Conservation (phyloP, 2,113 vertebrate species). For the Peromyscus maniculatus region DNA sequence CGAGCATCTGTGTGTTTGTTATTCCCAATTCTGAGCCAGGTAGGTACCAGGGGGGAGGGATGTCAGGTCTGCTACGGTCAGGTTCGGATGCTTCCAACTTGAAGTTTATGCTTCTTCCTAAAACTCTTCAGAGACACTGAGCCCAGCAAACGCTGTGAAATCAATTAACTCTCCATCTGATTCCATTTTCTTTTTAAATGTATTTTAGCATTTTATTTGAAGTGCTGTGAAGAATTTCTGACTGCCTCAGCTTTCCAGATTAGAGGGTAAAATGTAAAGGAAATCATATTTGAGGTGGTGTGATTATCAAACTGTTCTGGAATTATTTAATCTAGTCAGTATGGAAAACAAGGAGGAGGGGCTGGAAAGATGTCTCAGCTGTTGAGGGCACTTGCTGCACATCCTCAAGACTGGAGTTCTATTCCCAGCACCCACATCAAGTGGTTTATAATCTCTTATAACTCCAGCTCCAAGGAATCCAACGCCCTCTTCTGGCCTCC, state of each 20-base stretch:
- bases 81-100: not conserved
- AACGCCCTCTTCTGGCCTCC: not conserved
- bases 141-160: slow-evolving; percentile 1
- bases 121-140: not conserved
- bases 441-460: not conserved
- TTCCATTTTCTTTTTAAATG: slow-evolving; percentile 33
- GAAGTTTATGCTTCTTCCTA: slow-evolving; percentile 8
- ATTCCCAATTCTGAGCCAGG: not conserved
- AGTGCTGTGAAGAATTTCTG: slow-evolving; percentile 9
- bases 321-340: slow-evolving; percentile 37
- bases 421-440: not conserved
- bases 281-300: slow-evolving; percentile 12
- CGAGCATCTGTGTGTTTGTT: not conserved
- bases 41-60: not conserved
- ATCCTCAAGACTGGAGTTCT: too few species aligned
- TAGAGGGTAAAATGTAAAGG: slow-evolving; percentile 25
- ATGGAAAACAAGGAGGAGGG: not conserved
- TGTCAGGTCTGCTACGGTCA: not conserved
- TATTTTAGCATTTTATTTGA: slow-evolving; percentile 27
- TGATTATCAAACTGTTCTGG: slow-evolving; percentile 32
- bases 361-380: not conserved
- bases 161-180: not conserved
- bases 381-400: not conserved
- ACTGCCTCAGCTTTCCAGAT: slow-evolving; percentile 3
- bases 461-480: not conserved